A percentile compares a stretch with the other conserved stretches of the same genome.
These are phyloP conservation scores for Drosophila triauraria DNA, from an alignment of 1,140 invertebrate species.

Conservation along the genomic window DNA sequence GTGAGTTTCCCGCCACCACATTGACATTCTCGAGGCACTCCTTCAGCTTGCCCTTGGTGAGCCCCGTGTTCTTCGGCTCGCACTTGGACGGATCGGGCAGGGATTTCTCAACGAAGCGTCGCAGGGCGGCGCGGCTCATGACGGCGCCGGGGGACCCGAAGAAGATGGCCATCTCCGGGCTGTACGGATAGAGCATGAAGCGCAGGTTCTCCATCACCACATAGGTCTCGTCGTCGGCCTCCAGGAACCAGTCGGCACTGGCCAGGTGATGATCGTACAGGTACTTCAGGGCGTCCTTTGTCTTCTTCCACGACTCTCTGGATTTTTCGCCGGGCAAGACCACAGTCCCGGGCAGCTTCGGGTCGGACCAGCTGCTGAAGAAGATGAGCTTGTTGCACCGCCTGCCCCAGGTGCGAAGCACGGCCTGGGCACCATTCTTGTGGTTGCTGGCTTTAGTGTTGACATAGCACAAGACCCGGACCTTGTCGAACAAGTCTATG, in stretches of 20 bases:
- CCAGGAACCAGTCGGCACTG: constrained; percentile 95
- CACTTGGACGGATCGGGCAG: constrained; percentile 15
- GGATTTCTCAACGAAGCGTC: constrained; percentile 7
- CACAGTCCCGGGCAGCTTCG: constrained; percentile 87
- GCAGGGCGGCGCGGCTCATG: constrained; percentile 90
- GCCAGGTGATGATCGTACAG: constrained; percentile 92
- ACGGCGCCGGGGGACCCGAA: constrained; percentile 96
- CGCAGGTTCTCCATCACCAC: constrained; percentile 95
- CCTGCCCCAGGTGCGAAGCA: constrained; percentile 97
- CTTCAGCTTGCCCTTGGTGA: constrained; percentile 1
- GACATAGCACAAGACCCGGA: constrained; percentile 27
- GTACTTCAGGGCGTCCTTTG: constrained; percentile 95
- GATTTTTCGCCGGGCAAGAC: constrained; percentile 92
- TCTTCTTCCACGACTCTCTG: constrained; percentile 96
- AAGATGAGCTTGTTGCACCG: constrained; percentile 95
- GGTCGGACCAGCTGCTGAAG: constrained; percentile 92
- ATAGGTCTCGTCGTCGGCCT: constrained; percentile 97
- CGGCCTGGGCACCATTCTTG: constrained; percentile 93
- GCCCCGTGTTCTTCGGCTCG: constrained; percentile 7
- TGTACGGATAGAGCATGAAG: constrained; percentile 92
- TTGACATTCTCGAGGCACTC: constrained; percentile 22
- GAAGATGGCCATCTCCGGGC: constrained; percentile 90
- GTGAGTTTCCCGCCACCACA: constrained; percentile 1
- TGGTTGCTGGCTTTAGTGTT: constrained; percentile 88
- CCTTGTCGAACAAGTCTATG: constrained; percentile 8